phyloP scores from a whole-genome alignment of 1,140 invertebrate species.

The Archivesica marissinica region DNA sequence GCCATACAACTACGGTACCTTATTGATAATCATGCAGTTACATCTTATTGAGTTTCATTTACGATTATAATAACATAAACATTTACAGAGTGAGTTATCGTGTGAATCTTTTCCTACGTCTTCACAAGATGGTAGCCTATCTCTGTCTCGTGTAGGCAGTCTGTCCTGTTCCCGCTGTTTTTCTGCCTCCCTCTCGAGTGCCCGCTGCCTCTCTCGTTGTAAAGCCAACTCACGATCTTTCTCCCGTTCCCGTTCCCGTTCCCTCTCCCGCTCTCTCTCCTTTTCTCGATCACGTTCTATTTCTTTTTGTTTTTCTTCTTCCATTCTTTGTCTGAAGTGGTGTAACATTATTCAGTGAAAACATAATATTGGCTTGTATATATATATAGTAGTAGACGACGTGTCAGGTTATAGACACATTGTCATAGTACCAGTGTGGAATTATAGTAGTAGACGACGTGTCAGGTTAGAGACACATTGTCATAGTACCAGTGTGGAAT shows the following conservation, averaged over 20 bases:
- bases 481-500: too few relatives aligned
- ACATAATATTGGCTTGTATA: too few relatives aligned
- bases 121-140: slow-evolving; percentile 32
- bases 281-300: slow-evolving; percentile 69
- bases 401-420: too few relatives aligned
- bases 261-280: slow-evolving; percentile 68
- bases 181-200: slow-evolving; percentile 63
- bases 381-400: too few relatives aligned
- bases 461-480: too few relatives aligned
- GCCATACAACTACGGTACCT: too few relatives aligned
- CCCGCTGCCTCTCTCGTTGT: slow-evolving; percentile 67
- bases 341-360: too few relatives aligned
- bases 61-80: too few relatives aligned
- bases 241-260: slow-evolving; percentile 70
- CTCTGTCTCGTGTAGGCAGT: slow-evolving; percentile 38
- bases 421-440: too few relatives aligned
- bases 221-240: slow-evolving; percentile 67
- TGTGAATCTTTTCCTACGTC: slow-evolving; percentile 36
- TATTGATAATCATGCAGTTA: too few relatives aligned
- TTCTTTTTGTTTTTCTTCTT: slow-evolving; percentile 76
- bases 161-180: slow-evolving; percentile 54
- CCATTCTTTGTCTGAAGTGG: slow-evolving; percentile 70
- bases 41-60: too few relatives aligned
- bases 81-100: slow-evolving; percentile 50
- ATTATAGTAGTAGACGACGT: too few relatives aligned